A percentile compares a stretch with the other conserved stretches of the same genome.
Conservation (phyloP, 37 sponge, comb jelly and placozoan species). For the Axinella damicornis region DNA sequence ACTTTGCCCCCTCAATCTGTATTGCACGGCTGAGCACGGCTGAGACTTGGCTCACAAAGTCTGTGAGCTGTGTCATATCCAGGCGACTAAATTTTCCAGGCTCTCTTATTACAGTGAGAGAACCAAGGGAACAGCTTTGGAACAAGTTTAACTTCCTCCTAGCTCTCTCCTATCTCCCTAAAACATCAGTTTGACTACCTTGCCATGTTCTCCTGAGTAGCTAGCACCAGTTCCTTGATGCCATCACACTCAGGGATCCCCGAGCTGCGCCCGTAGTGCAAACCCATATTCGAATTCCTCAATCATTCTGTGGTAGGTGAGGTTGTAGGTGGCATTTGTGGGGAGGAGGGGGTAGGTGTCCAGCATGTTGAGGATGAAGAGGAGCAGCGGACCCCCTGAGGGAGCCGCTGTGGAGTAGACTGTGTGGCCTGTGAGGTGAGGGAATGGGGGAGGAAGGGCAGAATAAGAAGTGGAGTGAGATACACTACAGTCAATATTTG, state of each 20-base stretch:
- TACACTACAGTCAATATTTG: too few relatives aligned
- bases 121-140: too few relatives aligned
- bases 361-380: constrained; percentile 76
- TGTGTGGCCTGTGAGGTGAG: constrained; percentile 32
- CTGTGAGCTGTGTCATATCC: too few relatives aligned
- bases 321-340: constrained; percentile 1
- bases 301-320: constrained; percentile 74
- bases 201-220: constrained; percentile 2
- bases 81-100: too few relatives aligned
- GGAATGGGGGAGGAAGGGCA: not conserved
- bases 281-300: constrained; percentile 84
- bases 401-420: constrained; percentile 70
- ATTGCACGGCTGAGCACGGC: too few relatives aligned
- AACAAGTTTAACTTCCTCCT: too few relatives aligned
- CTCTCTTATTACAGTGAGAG: too few relatives aligned
- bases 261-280: constrained; percentile 63
- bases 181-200: too few relatives aligned
- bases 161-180: too few relatives aligned
- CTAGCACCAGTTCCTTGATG: not conserved
- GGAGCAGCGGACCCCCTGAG: constrained; percentile 74
- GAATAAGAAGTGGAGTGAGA: too few relatives aligned
- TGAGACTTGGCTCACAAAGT: too few relatives aligned
- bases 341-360: constrained; percentile 43
- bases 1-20: too few relatives aligned
- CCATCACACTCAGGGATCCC: constrained; percentile 59